These are phyloP conservation scores for Spermophilus dauricus DNA, from an alignment of 2,113 vertebrate genomes.

Conservation along the genomic window DNA sequence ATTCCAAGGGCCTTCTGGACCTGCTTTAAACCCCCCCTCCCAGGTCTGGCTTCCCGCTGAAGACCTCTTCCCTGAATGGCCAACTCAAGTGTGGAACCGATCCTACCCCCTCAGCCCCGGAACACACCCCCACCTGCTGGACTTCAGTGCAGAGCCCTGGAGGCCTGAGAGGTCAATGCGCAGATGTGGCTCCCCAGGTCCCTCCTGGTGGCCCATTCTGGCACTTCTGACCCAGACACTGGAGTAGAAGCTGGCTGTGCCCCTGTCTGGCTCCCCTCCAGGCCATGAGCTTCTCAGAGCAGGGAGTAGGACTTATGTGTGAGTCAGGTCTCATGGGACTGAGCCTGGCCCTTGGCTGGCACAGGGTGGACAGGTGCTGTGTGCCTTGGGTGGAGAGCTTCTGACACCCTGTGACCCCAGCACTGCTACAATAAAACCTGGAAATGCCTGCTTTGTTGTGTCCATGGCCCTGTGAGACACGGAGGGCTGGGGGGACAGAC, in stretches of 20 bases:
- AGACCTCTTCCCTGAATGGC: neutral
- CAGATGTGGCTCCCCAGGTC: no score
- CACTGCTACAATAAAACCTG: no score
- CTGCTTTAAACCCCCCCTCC: neutral
- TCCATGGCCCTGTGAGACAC: no score
- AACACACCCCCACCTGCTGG: neutral
- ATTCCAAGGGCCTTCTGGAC: neutral
- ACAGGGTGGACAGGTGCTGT: no score
- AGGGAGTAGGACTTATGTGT: neutral
- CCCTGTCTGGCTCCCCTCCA: neutral
- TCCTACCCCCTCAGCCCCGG: accelerated
- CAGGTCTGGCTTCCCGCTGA: neutral
- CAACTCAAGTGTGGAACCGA: neutral
- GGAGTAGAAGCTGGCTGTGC: no score
- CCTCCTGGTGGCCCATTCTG: neutral
- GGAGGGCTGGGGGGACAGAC: no score
- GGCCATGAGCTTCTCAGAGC: no score
- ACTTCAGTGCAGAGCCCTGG: neutral
- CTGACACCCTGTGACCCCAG: no score
- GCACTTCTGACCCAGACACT: neutral
- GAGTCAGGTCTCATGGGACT: neutral
- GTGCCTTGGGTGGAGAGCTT: no score
- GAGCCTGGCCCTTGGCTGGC: neutral
- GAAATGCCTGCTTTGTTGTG: no score
- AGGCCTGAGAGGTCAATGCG: neutral